phyloP scores from a whole-genome alignment of 2,113 vertebrate species.

The Alexandromys fortis region DNA sequence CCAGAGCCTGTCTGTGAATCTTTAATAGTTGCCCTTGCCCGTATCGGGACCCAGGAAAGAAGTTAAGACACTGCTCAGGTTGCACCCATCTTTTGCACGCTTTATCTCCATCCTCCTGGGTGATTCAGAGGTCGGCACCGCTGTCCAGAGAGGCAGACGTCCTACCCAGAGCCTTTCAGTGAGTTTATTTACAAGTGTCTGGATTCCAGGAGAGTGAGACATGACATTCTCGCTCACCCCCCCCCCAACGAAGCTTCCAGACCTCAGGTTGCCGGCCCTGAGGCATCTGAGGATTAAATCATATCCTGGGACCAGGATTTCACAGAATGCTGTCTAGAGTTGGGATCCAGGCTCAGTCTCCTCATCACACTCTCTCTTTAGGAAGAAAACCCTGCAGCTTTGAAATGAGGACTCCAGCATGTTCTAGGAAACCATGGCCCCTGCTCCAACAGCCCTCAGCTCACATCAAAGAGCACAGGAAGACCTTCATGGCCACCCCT shows the following conservation, averaged over 20 bases:
- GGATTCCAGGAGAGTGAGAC: background rate
- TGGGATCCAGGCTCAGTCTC: background rate
- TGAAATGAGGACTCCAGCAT: background rate
- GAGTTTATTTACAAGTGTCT: background rate
- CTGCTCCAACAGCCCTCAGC: background rate
- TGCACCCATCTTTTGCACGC: background rate
- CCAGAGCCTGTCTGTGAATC: background rate
- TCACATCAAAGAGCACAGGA: background rate
- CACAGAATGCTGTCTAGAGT: background rate
- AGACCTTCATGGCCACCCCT: background rate
- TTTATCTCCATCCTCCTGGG: background rate
- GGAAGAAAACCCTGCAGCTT: background rate
- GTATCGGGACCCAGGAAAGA: background rate
- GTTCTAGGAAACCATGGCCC: background rate
- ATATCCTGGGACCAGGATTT: background rate
- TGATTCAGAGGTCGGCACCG: background rate
- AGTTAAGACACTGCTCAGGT: background rate
- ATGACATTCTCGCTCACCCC: fast-evolving
- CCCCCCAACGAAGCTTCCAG: background rate
- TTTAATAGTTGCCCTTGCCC: background rate
- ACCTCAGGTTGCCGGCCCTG: background rate
- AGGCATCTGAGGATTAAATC: background rate
- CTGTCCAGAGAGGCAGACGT: background rate
- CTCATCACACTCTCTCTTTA: background rate
- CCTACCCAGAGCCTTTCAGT: background rate